Percentiles rank a stretch among this genome's conserved stretches.
Evolutionary conservation across 1,140 invertebrate species (phyloP).

Genomic region (Micrasema minimum): DNA sequence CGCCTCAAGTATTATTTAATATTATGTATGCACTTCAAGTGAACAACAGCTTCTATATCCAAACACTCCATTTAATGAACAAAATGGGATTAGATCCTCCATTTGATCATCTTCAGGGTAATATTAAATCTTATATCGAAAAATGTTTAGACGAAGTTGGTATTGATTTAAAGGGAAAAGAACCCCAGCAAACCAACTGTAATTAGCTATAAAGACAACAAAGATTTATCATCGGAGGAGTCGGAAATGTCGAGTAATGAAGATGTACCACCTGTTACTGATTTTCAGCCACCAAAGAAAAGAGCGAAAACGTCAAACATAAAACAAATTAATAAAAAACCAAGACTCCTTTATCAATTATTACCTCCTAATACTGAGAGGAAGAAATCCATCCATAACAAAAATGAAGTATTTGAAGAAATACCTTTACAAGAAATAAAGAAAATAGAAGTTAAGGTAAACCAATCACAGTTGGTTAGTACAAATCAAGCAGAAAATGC

Average conservation of each 20-base stretch:
- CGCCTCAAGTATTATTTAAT: constrained; percentile 77
- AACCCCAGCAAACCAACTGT: neutral
- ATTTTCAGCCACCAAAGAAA: constrained; percentile 67
- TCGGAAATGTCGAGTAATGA: constrained; percentile 85
- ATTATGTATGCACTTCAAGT: constrained; percentile 80
- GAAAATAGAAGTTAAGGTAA: constrained; percentile 75
- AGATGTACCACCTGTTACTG: constrained; percentile 59
- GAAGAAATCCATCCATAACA: constrained; percentile 57
- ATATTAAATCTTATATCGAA: constrained; percentile 64
- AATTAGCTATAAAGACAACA: constrained; percentile 5
- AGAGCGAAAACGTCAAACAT: constrained; percentile 65
- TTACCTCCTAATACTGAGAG: neutral
- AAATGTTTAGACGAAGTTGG: constrained; percentile 56
- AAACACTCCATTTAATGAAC: constrained; percentile 94
- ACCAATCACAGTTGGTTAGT: constrained; percentile 57
- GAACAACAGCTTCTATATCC: constrained; percentile 86
- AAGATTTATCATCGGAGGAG: constrained; percentile 66
- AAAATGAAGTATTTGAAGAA: constrained; percentile 76
- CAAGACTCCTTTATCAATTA: constrained; percentile 59
- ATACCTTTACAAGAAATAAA: constrained; percentile 66
- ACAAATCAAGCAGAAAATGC: constrained; percentile 52
- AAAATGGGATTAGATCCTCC: constrained; percentile 92
- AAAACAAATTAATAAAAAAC: constrained; percentile 71
- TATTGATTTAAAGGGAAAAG: constrained; percentile 45
- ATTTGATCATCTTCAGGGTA: constrained; percentile 73